Conservation (phyloP, 2,797 vertebrate species). For the Chloroceryle amazona region DNA sequence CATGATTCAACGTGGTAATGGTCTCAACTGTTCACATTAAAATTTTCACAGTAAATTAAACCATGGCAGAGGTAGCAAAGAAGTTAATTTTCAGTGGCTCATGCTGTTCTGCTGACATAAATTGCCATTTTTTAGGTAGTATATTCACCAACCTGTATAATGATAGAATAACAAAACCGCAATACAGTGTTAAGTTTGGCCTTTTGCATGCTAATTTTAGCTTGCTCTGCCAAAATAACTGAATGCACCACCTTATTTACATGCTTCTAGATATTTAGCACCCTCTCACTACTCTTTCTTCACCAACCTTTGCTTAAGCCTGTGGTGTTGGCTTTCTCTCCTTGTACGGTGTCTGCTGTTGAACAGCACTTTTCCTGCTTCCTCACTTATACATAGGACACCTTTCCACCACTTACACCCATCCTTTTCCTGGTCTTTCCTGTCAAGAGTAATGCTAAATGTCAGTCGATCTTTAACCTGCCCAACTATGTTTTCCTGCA, state of each 20-base stretch:
- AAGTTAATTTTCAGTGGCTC: constrained; percentile 59
- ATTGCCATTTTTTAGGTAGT: constrained; percentile 48
- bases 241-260: constrained; percentile 25
- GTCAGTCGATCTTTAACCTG: background rate
- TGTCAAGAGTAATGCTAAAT: background rate
- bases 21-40: constrained; percentile 65
- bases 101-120: constrained; percentile 46
- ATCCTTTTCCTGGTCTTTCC: background rate
- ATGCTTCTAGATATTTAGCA: constrained; percentile 33
- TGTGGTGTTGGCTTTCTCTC: background rate
- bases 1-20: constrained; percentile 29
- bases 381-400: background rate
- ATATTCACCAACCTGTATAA: constrained; percentile 39
- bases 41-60: constrained; percentile 73
- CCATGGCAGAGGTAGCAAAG: constrained; percentile 58
- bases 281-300: background rate
- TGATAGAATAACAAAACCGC: constrained; percentile 45
- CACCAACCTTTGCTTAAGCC: background rate
- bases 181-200: constrained; percentile 5
- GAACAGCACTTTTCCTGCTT: background rate
- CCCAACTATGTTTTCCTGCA: background rate
- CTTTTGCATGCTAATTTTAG: constrained; percentile 61
- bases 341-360: background rate
- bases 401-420: background rate
- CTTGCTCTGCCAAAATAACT: constrained; percentile 46